phyloP scores from a whole-genome alignment of 2,113 vertebrate species.

The Prionailurus viverrinus region DNA sequence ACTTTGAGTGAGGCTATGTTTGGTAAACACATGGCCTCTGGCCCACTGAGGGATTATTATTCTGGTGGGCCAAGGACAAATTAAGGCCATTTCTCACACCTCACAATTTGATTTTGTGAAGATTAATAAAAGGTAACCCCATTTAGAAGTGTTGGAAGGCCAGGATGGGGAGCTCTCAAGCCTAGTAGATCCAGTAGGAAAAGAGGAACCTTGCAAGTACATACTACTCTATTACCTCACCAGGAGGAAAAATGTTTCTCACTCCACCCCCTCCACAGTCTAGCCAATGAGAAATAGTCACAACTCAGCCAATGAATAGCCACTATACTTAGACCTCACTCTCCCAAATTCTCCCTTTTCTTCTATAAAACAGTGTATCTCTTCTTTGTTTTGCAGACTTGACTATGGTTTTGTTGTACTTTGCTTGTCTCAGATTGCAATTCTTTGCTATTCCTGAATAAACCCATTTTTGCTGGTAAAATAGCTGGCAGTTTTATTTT shows the following conservation, averaged over 20 bases:
- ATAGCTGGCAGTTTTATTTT: background rate
- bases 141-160: background rate
- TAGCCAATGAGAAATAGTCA: background rate
- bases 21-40: background rate
- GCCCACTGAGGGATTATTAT: background rate
- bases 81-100: background rate
- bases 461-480: background rate
- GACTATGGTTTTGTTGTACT: background rate
- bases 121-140: background rate
- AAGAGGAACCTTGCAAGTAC: background rate
- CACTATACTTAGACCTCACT: background rate
- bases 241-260: background rate
- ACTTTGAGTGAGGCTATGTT: background rate
- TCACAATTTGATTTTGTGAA: background rate
- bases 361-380: background rate
- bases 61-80: background rate
- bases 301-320: background rate
- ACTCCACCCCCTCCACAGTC: background rate
- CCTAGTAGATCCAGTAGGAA: background rate
- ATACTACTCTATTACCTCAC: background rate
- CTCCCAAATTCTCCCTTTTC: background rate
- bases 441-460: background rate
- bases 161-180: background rate
- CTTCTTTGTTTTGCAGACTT: background rate
- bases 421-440: background rate